Conservation (phyloP, 2,797 vertebrate species). For the Scyliorhinus canicula region DNA sequence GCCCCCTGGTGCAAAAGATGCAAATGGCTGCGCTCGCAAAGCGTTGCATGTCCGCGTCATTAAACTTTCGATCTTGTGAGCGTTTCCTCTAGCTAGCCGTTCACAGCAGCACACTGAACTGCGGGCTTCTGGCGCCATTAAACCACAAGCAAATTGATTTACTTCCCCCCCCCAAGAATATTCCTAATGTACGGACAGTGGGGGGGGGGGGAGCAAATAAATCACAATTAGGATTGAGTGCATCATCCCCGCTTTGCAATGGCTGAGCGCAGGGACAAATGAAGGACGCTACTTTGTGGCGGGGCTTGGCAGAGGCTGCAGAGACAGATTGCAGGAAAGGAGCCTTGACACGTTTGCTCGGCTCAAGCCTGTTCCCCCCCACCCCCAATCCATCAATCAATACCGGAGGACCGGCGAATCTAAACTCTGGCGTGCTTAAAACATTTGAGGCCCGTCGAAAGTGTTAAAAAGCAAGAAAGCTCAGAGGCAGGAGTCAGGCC, state of each 20-base stretch:
- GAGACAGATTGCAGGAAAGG: constrained; percentile 1
- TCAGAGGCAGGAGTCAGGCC: neutral
- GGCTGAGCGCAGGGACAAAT: constrained; percentile 6
- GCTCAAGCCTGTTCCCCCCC: neutral
- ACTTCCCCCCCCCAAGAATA: neutral
- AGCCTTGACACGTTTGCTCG: neutral
- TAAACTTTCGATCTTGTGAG: neutral
- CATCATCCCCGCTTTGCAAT: neutral
- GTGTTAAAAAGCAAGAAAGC: neutral
- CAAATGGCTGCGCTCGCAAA: neutral
- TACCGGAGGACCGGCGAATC: neutral
- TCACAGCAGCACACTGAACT: neutral
- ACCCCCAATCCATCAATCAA: no score
- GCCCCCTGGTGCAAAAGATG: no score
- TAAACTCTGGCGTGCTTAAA: neutral
- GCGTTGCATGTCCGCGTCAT: neutral
- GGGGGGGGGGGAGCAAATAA: neutral
- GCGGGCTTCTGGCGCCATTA: neutral
- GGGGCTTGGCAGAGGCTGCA: neutral
- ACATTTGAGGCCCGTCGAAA: neutral
- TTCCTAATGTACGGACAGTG: neutral
- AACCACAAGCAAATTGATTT: neutral
- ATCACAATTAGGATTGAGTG: constrained; percentile 23
- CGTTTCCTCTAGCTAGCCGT: neutral
- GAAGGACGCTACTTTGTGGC: neutral